Conservation (phyloP, 2,888 invertebrate genomes). For the Dolichomitus sp. region DNA sequence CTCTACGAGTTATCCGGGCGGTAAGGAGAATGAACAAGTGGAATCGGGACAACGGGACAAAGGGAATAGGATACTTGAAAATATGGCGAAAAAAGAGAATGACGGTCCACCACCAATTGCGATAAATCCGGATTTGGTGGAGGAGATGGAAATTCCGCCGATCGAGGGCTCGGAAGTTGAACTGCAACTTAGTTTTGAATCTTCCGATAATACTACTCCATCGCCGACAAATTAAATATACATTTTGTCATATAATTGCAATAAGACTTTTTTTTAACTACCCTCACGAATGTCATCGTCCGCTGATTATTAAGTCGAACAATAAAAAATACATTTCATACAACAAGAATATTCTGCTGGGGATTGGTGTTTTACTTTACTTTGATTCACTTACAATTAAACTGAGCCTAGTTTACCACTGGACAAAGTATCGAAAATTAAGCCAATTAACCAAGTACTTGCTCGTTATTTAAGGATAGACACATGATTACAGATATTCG, state of each 20-base stretch:
- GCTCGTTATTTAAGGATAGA: too few relatives aligned
- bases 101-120: not conserved
- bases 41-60: not conserved
- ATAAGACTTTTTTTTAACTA: not conserved
- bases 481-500: too few relatives aligned
- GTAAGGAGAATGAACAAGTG: not conserved
- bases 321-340: constrained; percentile 9
- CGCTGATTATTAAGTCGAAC: not conserved
- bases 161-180: not conserved
- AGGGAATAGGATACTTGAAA: not conserved
- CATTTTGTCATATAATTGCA: constrained; percentile 1
- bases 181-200: constrained; percentile 24
- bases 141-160: constrained; percentile 62
- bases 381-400: not conserved
- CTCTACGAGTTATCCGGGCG: too few relatives aligned
- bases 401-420: too few relatives aligned
- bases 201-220: constrained; percentile 39
- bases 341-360: not conserved
- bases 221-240: constrained; percentile 16
- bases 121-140: constrained; percentile 54
- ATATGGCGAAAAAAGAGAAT: not conserved
- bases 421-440: too few relatives aligned
- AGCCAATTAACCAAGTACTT: too few relatives aligned
- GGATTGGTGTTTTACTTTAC: not conserved
- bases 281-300: not conserved